Evolutionary conservation across 2,113 vertebrate genomes (phyloP).

Genomic region (Cheilinus undulatus): DNA sequence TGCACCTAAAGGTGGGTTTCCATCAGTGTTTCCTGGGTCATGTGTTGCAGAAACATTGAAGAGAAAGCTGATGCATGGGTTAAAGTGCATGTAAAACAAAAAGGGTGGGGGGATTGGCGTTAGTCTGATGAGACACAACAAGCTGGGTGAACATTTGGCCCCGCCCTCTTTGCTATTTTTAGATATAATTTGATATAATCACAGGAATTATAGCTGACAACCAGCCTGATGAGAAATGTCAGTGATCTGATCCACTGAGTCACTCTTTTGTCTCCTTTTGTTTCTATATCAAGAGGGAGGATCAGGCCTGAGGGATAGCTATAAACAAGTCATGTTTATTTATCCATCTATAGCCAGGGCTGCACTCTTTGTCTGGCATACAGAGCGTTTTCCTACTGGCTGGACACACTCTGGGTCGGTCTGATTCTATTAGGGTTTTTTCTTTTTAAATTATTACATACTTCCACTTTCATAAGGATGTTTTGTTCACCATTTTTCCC

Average conservation of each 20-base stretch:
- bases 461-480: too few relatives aligned
- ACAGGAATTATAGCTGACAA: slow-evolving; percentile 31
- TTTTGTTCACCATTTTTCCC: too few relatives aligned
- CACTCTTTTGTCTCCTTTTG: background rate
- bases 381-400: too few relatives aligned
- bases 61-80: background rate
- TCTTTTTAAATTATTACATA: too few relatives aligned
- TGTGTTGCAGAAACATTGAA: background rate
- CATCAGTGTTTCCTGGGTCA: background rate
- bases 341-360: too few relatives aligned
- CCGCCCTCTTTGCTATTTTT: slow-evolving; percentile 42
- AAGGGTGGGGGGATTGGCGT: background rate
- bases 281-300: background rate
- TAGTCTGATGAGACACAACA: slow-evolving; percentile 16
- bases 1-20: background rate
- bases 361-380: too few relatives aligned
- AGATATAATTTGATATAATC: slow-evolving; percentile 47
- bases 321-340: too few relatives aligned
- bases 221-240: slow-evolving; percentile 12
- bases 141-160: background rate
- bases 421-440: too few relatives aligned
- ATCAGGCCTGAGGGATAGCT: too few relatives aligned
- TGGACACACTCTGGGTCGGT: too few relatives aligned
- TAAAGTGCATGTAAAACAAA: background rate
- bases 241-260: slow-evolving; percentile 2